Evolutionary conservation across 2,113 vertebrate genomes (phyloP).

Genomic region (Callopanchax toddi): DNA sequence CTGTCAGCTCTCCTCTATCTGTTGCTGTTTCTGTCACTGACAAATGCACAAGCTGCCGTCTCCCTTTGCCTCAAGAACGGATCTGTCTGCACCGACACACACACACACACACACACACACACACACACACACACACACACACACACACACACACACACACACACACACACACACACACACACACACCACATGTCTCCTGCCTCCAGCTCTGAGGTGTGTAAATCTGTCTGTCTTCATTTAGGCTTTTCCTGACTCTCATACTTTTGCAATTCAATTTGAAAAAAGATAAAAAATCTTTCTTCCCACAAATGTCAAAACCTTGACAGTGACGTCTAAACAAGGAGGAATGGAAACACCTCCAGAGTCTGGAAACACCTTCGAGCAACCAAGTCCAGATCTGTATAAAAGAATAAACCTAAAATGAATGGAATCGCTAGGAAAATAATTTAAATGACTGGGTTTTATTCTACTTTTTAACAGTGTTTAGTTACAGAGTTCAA

Average conservation of each 20-base stretch:
- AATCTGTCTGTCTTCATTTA: conserved; percentile 29
- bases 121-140: conserved; percentile 2
- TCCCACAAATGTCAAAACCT: neutral
- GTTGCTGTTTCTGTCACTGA: conserved; percentile 16
- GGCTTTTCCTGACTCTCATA: conserved; percentile 10
- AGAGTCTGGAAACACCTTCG: too few relatives aligned
- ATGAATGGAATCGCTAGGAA: too few relatives aligned
- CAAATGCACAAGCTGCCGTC: conserved; percentile 7
- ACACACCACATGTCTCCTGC: conserved; percentile 11
- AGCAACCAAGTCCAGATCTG: too few relatives aligned
- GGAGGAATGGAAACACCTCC: conserved; percentile 5
- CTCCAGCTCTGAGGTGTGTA: neutral
- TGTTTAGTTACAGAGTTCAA: too few relatives aligned
- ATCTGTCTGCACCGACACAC: neutral
- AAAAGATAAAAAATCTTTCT: neutral
- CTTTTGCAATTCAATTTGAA: conserved; percentile 25
- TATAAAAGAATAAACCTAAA: too few relatives aligned
- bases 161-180: conserved; percentile 1
- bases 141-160: conserved; percentile 7
- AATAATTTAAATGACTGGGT: neutral
- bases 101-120: too few relatives aligned
- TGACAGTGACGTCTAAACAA: conserved; percentile 16
- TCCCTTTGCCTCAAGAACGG: conserved; percentile 22
- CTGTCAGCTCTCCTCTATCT: conserved; percentile 26
- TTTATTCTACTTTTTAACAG: neutral